Conservation (phyloP, 2,797 vertebrate genomes). For the Merluccius polli region DNA sequence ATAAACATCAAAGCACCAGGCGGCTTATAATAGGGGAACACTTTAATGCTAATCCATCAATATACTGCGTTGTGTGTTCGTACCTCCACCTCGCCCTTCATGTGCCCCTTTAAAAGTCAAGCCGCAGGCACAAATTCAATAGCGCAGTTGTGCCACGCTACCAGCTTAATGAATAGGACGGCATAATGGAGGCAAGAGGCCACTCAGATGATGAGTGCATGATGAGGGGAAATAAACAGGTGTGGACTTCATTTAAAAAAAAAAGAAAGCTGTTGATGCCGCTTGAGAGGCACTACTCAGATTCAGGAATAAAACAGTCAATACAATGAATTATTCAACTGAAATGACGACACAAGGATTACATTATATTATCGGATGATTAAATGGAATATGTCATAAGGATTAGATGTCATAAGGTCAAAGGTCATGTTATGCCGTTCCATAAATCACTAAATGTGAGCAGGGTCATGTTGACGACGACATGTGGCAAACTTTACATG, state of each 20-base stretch:
- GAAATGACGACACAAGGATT: background rate
- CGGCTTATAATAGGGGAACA: background rate
- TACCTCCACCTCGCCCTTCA: background rate
- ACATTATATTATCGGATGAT: background rate
- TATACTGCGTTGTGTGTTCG: background rate
- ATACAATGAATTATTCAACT: too few species aligned
- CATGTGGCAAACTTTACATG: too few species aligned
- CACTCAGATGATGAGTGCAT: background rate
- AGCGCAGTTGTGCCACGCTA: too few species aligned
- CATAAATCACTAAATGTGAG: too few species aligned
- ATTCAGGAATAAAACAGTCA: background rate
- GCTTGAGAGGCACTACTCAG: background rate
- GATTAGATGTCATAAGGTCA: too few species aligned
- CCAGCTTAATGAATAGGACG: background rate
- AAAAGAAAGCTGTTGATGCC: too few species aligned
- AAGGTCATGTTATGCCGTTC: too few species aligned
- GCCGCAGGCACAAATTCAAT: background rate
- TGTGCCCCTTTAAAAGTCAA: background rate
- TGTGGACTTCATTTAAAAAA: background rate
- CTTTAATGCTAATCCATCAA: background rate
- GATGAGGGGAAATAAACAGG: background rate
- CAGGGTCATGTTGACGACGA: too few species aligned
- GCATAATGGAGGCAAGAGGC: background rate
- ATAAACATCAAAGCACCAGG: conserved; percentile 9
- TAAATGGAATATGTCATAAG: background rate